These are phyloP conservation scores for Auanema sp. DNA, from an alignment of 2,888 invertebrate species.

Conservation along the genomic window DNA sequence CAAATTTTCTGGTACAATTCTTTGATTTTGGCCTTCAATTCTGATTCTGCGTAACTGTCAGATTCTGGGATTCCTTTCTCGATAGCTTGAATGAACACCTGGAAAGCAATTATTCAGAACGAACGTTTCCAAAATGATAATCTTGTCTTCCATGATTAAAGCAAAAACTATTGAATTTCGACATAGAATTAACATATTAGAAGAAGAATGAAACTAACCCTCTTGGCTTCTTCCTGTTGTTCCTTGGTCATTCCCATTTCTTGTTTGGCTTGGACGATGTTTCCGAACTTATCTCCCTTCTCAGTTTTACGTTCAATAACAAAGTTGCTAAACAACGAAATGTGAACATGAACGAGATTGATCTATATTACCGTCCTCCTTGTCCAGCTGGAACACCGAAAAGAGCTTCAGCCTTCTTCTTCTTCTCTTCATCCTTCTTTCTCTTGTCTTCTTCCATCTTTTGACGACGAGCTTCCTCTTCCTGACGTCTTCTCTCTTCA, in stretches of 20 bases:
- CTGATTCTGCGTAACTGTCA: constrained; percentile 33
- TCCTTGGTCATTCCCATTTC: constrained; percentile 99
- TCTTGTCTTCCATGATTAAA: too few relatives aligned
- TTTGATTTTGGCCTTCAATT: constrained; percentile 60
- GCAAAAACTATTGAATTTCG: too few relatives aligned
- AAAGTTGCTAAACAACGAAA: not conserved
- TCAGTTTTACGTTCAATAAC: constrained; percentile 33
- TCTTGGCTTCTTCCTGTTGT: constrained; percentile 95
- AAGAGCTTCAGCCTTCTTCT: constrained; percentile 42
- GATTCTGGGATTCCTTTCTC: constrained; percentile 29
- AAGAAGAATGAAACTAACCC: constrained; percentile 19
- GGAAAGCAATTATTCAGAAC: not conserved
- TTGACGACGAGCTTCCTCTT: constrained; percentile 49
- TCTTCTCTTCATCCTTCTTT: constrained; percentile 59
- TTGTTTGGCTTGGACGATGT: constrained; percentile 85
- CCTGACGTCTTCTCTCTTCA: constrained; percentile 58
- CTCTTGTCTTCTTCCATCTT: constrained; percentile 56
- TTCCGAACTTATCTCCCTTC: constrained; percentile 67
- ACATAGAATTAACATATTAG: too few relatives aligned
- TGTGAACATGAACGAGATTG: too few relatives aligned
- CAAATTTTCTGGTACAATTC: constrained; percentile 61
- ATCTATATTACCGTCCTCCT: constrained; percentile 26
- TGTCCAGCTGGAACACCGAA: constrained; percentile 25
- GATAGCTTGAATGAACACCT: constrained; percentile 28
- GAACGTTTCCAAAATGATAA: not conserved